These are phyloP conservation scores for Agrypnia vestita DNA, from an alignment of 1,140 invertebrate genomes.

Conservation along the genomic window DNA sequence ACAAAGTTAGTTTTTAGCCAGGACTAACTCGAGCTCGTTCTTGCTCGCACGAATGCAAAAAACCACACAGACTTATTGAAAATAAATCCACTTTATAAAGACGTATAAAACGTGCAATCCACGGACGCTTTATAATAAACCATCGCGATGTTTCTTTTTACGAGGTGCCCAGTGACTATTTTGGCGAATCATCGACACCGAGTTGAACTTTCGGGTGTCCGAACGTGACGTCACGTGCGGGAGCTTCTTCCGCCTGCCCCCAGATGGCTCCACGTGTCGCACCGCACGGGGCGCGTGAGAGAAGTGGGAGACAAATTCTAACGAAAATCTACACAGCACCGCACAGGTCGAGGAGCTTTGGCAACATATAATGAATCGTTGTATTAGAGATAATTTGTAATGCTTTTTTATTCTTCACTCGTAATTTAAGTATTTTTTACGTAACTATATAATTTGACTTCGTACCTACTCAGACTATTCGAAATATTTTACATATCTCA, in stretches of 20 bases:
- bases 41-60: neutral
- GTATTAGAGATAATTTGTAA: too few relatives aligned
- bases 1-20: constrained; percentile 37
- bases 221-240: constrained; percentile 33
- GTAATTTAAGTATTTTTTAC: too few relatives aligned
- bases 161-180: neutral
- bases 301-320: constrained; percentile 1
- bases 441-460: too few relatives aligned
- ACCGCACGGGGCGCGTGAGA: constrained; percentile 17
- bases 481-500: too few relatives aligned
- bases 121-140: neutral
- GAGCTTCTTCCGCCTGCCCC: constrained; percentile 10
- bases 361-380: too few relatives aligned
- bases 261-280: constrained; percentile 37
- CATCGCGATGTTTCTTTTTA: neutral
- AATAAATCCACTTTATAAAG: neutral
- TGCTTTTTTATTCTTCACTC: too few relatives aligned
- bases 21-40: constrained; percentile 1
- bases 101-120: neutral
- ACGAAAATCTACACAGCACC: constrained; percentile 7
- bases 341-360: too few relatives aligned
- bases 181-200: neutral
- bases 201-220: constrained; percentile 9
- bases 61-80: neutral
- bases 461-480: too few relatives aligned